Conservation (phyloP, 2,113 vertebrate genomes). For the Entelurus aequoreus region DNA sequence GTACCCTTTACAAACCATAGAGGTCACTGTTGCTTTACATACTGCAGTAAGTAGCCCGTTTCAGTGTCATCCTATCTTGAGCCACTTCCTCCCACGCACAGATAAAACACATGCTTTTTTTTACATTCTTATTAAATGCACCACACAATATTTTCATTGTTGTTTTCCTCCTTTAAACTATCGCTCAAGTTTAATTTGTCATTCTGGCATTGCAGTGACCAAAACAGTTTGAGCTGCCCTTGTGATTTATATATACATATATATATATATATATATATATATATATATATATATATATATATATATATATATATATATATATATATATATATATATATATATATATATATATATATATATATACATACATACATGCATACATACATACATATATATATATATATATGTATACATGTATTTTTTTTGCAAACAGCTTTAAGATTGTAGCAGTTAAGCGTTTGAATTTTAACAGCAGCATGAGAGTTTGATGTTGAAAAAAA, state of each 20-base stretch:
- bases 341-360: too few relatives aligned
- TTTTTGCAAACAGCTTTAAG: conserved; percentile 17
- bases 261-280: too few relatives aligned
- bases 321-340: too few relatives aligned
- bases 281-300: too few relatives aligned
- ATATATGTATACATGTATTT: too few relatives aligned
- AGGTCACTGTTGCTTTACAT: conserved; percentile 78
- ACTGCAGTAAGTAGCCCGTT: conserved; percentile 16
- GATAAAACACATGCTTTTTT: conserved; percentile 3
- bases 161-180: background rate
- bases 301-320: too few relatives aligned
- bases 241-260: background rate
- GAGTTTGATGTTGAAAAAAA: conserved; percentile 19
- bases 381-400: too few relatives aligned
- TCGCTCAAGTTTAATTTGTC: background rate
- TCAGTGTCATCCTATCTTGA: conserved; percentile 7
- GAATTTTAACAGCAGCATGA: conserved; percentile 4
- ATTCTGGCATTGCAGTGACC: background rate
- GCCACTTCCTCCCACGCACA: background rate
- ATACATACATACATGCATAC: too few relatives aligned
- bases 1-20: conserved; percentile 67
- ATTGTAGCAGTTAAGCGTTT: conserved; percentile 5
- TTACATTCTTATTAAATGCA: conserved; percentile 1
- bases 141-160: background rate
- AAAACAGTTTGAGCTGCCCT: background rate